A percentile compares a stretch with the other conserved stretches of the same genome.
phyloP scores from a whole-genome alignment of 2,797 vertebrate species.

The Hypotaenidia okinawae region DNA sequence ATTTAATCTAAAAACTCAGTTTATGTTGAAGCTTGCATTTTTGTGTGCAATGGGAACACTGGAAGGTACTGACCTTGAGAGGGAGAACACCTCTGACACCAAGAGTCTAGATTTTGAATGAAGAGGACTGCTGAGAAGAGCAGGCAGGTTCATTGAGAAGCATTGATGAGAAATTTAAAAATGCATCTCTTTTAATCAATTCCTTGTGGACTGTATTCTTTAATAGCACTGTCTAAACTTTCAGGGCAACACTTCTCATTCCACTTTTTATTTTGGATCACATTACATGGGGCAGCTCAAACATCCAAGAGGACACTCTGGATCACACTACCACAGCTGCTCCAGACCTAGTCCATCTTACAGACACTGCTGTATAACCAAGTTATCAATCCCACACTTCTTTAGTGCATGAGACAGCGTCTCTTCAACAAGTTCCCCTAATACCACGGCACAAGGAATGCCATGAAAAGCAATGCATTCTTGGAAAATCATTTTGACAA shows the following conservation, averaged over 20 bases:
- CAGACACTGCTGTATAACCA: not conserved
- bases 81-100: not conserved
- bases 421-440: not conserved
- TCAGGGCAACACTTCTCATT: not conserved
- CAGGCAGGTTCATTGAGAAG: not conserved
- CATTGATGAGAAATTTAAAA: not conserved
- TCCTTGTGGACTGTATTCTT: not conserved
- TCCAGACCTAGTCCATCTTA: rapidly evolving
- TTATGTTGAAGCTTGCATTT: not conserved
- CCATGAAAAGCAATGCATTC: not conserved
- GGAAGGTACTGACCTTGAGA: not conserved
- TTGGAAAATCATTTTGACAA: not conserved
- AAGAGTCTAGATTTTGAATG: not conserved
- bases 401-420: not conserved
- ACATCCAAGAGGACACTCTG: not conserved
- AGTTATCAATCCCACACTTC: not conserved
- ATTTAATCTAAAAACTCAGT: not conserved
- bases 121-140: not conserved
- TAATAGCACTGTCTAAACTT: not conserved
- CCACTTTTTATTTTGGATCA: not conserved
- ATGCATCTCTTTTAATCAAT: not conserved
- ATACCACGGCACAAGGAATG: not conserved
- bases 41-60: not conserved
- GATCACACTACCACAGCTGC: not conserved
- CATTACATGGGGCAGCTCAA: not conserved